Evolutionary conservation across 2,888 invertebrate genomes (phyloP).

Genomic region (Branchinecta sandiegonensis): DNA sequence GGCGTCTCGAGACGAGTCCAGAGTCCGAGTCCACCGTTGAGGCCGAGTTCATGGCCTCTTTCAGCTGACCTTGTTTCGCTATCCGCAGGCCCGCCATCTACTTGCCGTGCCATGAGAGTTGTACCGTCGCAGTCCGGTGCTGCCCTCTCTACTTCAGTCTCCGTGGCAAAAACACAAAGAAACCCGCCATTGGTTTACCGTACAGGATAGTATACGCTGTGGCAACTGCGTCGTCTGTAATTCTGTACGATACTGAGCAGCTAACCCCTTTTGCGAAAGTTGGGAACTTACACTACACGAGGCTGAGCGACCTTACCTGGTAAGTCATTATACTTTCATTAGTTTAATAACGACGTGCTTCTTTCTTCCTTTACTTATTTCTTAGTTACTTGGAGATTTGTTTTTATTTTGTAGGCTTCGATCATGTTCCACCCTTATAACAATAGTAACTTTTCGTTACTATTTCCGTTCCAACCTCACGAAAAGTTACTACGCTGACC

Average conservation of each 20-base stretch:
- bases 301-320: constrained; percentile 76
- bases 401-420: too few relatives aligned
- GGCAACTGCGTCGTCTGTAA: constrained; percentile 66
- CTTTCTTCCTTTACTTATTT: too few relatives aligned
- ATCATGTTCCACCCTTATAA: too few relatives aligned
- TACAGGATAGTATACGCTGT: constrained; percentile 80
- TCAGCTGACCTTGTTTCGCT: constrained; percentile 14
- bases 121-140: constrained; percentile 68
- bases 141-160: constrained; percentile 57
- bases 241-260: constrained; percentile 78
- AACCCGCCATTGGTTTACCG: constrained; percentile 37
- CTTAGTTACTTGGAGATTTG: too few relatives aligned
- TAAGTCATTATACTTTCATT: constrained; percentile 30
- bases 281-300: constrained; percentile 74
- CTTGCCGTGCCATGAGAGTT: constrained; percentile 60
- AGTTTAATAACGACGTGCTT: too few relatives aligned
- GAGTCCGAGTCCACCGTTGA: not conserved
- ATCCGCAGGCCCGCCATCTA: constrained; percentile 55
- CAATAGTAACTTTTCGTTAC: too few relatives aligned
- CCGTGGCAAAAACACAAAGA: constrained; percentile 30
- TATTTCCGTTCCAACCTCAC: too few relatives aligned
- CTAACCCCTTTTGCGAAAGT: constrained; percentile 58
- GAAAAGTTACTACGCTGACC: too few relatives aligned
- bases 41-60: not conserved
- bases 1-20: too few relatives aligned